These are phyloP conservation scores for Sinhomidia bicolor DNA, from an alignment of 2,888 invertebrate genomes.

Conservation along the genomic window DNA sequence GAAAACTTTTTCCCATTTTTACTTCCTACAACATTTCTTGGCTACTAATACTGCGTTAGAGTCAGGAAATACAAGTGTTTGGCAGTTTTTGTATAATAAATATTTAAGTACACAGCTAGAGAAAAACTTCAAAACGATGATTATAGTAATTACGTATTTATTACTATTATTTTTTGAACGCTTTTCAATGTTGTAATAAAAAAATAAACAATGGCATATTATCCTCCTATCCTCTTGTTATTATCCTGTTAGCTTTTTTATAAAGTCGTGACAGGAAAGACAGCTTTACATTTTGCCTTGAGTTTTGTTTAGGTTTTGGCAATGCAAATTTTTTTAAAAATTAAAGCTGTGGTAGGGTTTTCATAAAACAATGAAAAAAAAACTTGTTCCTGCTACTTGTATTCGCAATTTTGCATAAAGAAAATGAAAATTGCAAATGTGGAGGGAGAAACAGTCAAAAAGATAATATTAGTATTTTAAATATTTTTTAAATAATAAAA, in stretches of 20 bases:
- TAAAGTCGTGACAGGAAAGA: conserved; percentile 7
- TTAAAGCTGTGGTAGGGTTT: no score
- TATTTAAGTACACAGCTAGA: no score
- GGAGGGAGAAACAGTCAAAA: no score
- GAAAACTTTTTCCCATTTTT: not conserved
- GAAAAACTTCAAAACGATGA: no score
- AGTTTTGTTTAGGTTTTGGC: not conserved
- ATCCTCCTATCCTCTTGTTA: not conserved
- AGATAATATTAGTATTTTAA: no score
- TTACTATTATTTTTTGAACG: not conserved
- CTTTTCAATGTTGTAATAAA: not conserved
- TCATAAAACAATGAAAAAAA: not conserved
- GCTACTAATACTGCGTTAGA: no score
- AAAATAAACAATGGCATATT: not conserved
- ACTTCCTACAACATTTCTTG: not conserved
- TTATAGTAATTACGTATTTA: not conserved
- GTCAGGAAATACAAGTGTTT: no score
- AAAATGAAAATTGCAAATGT: no score
- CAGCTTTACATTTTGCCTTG: not conserved
- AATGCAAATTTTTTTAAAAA: not conserved
- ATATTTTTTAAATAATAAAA: not conserved
- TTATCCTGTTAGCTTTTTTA: not conserved
- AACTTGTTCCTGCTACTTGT: no score
- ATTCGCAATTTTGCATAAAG: no score
- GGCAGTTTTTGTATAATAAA: not conserved